Evolutionary conservation across 2,888 invertebrate genomes (phyloP), one percentile per base, ranked within the genome.

Genomic region (Scaeva pyrastri): DNA sequence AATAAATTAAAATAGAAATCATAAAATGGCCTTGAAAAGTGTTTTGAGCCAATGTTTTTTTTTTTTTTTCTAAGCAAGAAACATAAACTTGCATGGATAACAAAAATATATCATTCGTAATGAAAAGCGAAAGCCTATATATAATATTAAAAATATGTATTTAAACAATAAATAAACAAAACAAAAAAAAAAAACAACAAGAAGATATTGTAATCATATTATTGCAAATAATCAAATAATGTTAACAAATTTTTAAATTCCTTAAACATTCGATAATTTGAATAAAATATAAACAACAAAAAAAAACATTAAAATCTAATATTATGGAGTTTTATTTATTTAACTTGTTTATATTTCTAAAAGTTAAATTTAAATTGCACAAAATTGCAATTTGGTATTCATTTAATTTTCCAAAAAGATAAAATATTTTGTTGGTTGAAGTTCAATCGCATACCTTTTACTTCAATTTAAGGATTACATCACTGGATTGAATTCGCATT

Each of bases 251-350:
- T 85, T 85, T 85, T 81, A 81, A 85, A 85, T 73, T 85, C 76
- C 76, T 85, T 70, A 85, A 85, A 76, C 72, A 85, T 85, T 85
- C 85, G 85, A 85, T 85, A 81, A 85, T 85, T 85, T 85, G 85
- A 85, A 81, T 85, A 85, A 85, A 81, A 74, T 52, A 71, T 43
- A 60, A n/a, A n/a, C n/a, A n/a, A 31, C 8, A 31, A 31, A 31
- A 31, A 26, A 45, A 76, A 58, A 76, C 5, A 62, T 75, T 19
- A 39, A 62, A 73, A 50, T 21, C 12, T n/a, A 7, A 12, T 16
- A 5, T 36, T 19, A 11, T 55, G n/a, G 2, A 5, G 2, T 31
- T 31, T 31, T 31, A n/a, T 3, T 31, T 31, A 31, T 5, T 31
- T 5, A 31, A 8, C 31, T 31, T 31, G 8, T n/a, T n/a, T n/a